Base-by-base conservation (phyloP, 2,797 vertebrate genomes). In the Spinibarbus caldwelli region DNA sequence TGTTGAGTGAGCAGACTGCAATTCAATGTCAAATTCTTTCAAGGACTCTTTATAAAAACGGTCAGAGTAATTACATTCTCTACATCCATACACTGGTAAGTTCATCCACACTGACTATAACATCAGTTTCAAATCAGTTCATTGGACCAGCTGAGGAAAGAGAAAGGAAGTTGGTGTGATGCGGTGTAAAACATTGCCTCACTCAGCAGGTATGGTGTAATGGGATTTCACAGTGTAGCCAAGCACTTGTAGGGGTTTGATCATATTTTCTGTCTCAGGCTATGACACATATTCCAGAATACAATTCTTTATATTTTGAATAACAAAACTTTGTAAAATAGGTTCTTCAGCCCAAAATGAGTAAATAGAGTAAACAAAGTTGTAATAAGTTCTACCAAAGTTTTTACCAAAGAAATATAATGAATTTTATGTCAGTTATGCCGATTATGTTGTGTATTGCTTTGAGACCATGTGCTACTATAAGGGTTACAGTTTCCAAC, bases 181-280 rank as follows among this genome's bases (percentile, higher is more conserved):
- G 73, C 80, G 62, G 67, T 49, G 76, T 85, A 80, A 87, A 81
- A 70, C 80, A 66, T 75, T 86, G 80, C 73, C 71, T 85, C 31
- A 66, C 79, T 85, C 88, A 64, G 85, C 82, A 87, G 86, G 87
- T 86, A 75, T 43, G 76, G 57, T 57, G 62, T 82, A 87, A 87
- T 85, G 77, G 84, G 72, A 88, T 90, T 89, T 73, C 47, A 86
- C 82, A 62, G 88, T 68, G 67, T 49, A 66, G 77, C 79, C 80
- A 36, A 49, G 59, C 23, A 67, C 72, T 80, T 68, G 67, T 34
- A 21, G 62, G 59, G 36, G 29, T 80, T 78, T 80, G 77, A 88
- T 88, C 54, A 82, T 78, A 68, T 86, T 87, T 86, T 67, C 76
- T 62, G 23, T 45, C 78, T 78, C 62, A 59, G 8, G 54, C 71